Evolutionary conservation across 2,888 invertebrate genomes (phyloP).

Genomic region (Odontothrips loti): DNA sequence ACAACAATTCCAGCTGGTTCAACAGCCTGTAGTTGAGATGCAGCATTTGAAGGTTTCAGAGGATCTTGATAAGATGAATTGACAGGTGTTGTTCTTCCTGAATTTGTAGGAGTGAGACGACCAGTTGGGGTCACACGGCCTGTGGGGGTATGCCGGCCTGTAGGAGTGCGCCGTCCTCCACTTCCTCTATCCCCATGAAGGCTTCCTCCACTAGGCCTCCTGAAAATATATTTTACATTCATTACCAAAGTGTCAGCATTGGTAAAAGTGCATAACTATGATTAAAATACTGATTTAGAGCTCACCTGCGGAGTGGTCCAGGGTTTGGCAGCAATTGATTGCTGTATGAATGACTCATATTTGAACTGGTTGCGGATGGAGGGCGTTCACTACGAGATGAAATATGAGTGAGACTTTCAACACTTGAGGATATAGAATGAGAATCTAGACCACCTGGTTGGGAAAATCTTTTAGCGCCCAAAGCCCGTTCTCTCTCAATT

Average conservation of each 20-base stretch:
- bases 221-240: background rate
- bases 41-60: background rate
- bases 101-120: background rate
- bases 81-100: background rate
- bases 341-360: background rate
- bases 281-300: background rate
- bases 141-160: background rate
- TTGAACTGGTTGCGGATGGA: background rate
- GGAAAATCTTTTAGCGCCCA: slow-evolving; percentile 30
- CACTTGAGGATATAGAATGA: slow-evolving; percentile 27
- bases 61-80: background rate
- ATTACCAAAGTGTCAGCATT: background rate
- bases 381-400: background rate
- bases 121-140: background rate
- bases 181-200: background rate
- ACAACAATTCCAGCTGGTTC: background rate
- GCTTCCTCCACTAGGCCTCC: slow-evolving; percentile 1
- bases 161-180: background rate
- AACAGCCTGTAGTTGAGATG: background rate
- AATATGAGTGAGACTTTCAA: background rate
- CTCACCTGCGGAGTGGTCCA: background rate
- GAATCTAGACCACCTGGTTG: slow-evolving; percentile 38
- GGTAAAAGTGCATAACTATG: background rate
- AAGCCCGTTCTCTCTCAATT: slow-evolving; percentile 35
- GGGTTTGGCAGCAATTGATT: background rate